Evolutionary conservation across 2,797 vertebrate species (phyloP).

Genomic region (Rhinella marina): DNA sequence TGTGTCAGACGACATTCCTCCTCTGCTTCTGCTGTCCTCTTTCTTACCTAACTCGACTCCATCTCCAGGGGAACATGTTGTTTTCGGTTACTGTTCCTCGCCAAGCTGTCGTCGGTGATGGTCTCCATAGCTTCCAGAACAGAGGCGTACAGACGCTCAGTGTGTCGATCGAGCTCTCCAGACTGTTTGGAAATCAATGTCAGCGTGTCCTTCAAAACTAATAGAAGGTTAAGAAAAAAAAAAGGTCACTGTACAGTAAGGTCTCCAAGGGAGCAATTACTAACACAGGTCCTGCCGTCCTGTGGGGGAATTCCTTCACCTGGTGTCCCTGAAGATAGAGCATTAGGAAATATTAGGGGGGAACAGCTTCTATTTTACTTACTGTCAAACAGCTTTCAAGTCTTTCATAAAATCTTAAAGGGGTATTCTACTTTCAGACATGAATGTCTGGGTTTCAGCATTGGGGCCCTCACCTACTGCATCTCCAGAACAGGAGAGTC

Average conservation of each 20-base stretch:
- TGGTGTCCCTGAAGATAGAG: too few relatives aligned
- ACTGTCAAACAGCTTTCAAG: too few relatives aligned
- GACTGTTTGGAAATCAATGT: constrained; percentile 83
- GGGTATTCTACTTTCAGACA: too few relatives aligned
- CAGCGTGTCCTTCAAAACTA: constrained; percentile 86
- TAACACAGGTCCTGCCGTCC: too few relatives aligned
- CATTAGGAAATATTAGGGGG: too few relatives aligned
- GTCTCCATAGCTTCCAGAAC: constrained; percentile 80
- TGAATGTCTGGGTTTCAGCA: too few relatives aligned
- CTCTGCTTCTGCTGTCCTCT: not conserved
- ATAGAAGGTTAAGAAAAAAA: constrained; percentile 25
- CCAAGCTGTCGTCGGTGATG: constrained; percentile 65
- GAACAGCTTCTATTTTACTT: too few relatives aligned
- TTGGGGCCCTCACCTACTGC: too few relatives aligned
- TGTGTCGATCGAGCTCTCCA: constrained; percentile 76
- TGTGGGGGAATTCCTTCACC: too few relatives aligned
- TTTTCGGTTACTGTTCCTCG: constrained; percentile 42
- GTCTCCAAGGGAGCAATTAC: not conserved
- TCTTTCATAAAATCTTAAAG: too few relatives aligned
- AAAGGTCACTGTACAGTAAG: not conserved
- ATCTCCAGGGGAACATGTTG: not conserved
- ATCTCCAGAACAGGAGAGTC: too few relatives aligned
- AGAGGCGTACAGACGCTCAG: constrained; percentile 80
- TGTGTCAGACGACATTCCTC: constrained; percentile 48
- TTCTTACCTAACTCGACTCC: constrained; percentile 67